Evolutionary conservation across 1,140 invertebrate genomes (phyloP), one percentile per base, ranked within the genome.

Genomic region (Chironomus striatipennis): DNA sequence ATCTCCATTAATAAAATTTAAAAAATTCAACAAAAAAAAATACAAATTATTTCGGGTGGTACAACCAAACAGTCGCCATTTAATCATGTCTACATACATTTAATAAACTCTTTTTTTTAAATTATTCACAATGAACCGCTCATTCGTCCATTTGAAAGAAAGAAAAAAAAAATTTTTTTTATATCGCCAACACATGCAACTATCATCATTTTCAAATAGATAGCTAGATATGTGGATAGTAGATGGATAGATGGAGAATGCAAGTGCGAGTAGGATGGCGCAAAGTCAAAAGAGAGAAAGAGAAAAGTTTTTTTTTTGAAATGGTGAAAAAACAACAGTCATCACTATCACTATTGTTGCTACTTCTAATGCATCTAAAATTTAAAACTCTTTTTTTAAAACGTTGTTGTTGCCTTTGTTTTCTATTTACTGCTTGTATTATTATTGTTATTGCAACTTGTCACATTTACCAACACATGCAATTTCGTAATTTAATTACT

Each of bases 131-230:
- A 34, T 34, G 24, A 34, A 34, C 24, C 24, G 12, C 47, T 57
- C n/a, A 34, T 57, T n/a, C 47, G 47, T 57, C 47, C 47, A 57
- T 57, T 57, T n/a, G n/a, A n/a, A n/a, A n/a, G n/a, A n/a, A n/a
- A n/a, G n/a, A n/a, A n/a, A 57, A n/a, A n/a, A n/a, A 12, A 57
- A 5, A 15, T 57, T 57, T 34, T 34, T 57, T 70, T 70, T 70
- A 70, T 70, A 70, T 70, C 65, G 65, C 65, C 65, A 70, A 70
- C 65, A 70, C 17, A 70, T 70, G 65, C 65, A 70, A 70, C 18
- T 21, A 18, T 12, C 47, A 57, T 57, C 12, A n/a, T 57, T 57
- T 57, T 57, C 47, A n/a, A 47, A 10, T 47, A 47, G 43, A 10
- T 47, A 47, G 9, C 15, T 47, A 47, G 43, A 15, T 15, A 34